Percentiles rank a stretch among this genome's conserved stretches.
These are phyloP conservation scores for Taxidea taxus DNA, from an alignment of 2,113 vertebrate genomes.

Conservation along the genomic window DNA sequence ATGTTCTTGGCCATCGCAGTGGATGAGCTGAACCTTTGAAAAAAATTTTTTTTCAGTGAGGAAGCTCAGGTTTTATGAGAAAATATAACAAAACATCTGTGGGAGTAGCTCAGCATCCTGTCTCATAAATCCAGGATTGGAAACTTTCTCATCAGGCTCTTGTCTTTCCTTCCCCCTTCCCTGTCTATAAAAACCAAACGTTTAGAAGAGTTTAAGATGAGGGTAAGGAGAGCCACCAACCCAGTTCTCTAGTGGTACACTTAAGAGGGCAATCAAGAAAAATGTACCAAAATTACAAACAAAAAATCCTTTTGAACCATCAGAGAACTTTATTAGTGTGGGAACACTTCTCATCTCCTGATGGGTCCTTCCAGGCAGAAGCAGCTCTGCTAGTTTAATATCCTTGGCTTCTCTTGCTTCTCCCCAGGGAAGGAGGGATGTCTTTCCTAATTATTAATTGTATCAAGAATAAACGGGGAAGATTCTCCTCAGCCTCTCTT, in stretches of 20 bases:
- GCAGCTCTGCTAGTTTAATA: neutral
- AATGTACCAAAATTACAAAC: neutral
- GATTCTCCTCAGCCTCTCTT: neutral
- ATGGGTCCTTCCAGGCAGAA: neutral
- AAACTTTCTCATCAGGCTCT: constrained; percentile 27
- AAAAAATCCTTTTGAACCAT: neutral
- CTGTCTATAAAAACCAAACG: constrained; percentile 45
- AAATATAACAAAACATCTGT: constrained; percentile 28
- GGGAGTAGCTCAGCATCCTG: constrained; percentile 1
- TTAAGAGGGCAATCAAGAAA: neutral
- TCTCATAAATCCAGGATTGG: constrained; percentile 14
- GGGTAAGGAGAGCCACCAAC: neutral
- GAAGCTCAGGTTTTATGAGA: constrained; percentile 77
- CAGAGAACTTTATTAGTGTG: neutral
- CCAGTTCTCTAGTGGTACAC: neutral
- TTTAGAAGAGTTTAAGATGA: constrained; percentile 1
- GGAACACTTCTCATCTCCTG: neutral
- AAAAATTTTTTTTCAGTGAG: constrained; percentile 34
- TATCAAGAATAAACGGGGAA: neutral
- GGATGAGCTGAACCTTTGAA: neutral
- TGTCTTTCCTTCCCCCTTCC: neutral
- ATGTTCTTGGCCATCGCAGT: neutral
- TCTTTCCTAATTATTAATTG: neutral
- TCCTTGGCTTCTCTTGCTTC: neutral
- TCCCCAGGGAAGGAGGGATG: neutral